A percentile compares a stretch with the other conserved stretches of the same genome.
phyloP scores from a whole-genome alignment of 1,140 invertebrate species.

The Drosophila teissieri region DNA sequence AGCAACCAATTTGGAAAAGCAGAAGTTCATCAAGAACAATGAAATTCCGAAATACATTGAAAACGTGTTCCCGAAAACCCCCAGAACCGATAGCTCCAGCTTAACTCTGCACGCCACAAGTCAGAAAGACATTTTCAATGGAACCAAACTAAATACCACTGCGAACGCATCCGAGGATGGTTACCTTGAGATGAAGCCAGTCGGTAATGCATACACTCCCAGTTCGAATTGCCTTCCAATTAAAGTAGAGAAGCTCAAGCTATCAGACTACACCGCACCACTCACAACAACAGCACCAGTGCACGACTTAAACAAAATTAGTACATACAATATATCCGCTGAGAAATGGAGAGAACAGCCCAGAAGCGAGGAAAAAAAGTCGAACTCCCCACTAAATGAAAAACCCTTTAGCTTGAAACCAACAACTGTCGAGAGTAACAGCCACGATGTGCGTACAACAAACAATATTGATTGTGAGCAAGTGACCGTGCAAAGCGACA shows the following conservation, averaged over 20 bases:
- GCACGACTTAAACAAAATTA: constrained; percentile 26
- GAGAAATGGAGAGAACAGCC: constrained; percentile 22
- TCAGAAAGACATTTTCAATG: constrained; percentile 33
- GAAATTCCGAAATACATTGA: constrained; percentile 35
- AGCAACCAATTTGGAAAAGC: constrained; percentile 38
- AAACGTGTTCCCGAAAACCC: constrained; percentile 17
- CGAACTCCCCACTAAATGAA: constrained; percentile 14
- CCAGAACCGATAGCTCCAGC: constrained; percentile 53
- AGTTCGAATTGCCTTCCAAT: constrained; percentile 35
- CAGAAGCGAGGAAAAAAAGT: constrained; percentile 7
- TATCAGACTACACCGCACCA: constrained; percentile 11
- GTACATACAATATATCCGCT: constrained; percentile 8
- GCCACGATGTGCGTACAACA: constrained; percentile 6
- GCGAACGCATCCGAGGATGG: constrained; percentile 48
- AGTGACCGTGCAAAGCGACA: constrained; percentile 2
- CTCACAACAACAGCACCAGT: neutral
- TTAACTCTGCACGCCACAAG: constrained; percentile 35
- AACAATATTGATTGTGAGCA: constrained; percentile 4
- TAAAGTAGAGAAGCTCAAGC: constrained; percentile 41
- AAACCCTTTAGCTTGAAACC: constrained; percentile 8
- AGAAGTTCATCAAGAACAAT: constrained; percentile 26
- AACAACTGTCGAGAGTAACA: constrained; percentile 3
- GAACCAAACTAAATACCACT: constrained; percentile 20
- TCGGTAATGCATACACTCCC: constrained; percentile 44
- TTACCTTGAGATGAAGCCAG: constrained; percentile 85